Percentiles rank a stretch among this genome's conserved stretches.
These are phyloP conservation scores for Perccottus glenii DNA, from an alignment of 2,113 vertebrate genomes.

Conservation along the genomic window DNA sequence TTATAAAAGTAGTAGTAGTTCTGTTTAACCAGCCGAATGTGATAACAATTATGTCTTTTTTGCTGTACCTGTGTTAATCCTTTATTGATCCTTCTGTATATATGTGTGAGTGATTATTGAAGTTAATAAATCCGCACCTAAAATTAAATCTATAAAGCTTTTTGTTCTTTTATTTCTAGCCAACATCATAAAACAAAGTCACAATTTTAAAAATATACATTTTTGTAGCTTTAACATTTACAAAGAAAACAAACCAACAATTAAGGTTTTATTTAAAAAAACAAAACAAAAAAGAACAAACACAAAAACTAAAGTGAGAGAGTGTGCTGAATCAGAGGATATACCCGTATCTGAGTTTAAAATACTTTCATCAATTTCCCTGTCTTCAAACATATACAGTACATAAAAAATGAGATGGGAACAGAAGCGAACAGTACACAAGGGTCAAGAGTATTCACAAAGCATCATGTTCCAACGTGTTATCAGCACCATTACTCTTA, in stretches of 20 bases:
- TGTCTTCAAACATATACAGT: constrained; percentile 78
- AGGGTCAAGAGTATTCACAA: constrained; percentile 77
- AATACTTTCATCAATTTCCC: constrained; percentile 79
- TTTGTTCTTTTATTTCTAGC: constrained; percentile 82
- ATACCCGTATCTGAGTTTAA: constrained; percentile 84
- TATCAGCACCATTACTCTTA: constrained; percentile 80
- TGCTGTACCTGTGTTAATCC: background rate
- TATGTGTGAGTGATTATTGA: background rate
- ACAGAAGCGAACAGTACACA: constrained; percentile 71
- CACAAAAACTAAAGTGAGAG: constrained; percentile 78
- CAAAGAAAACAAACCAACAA: constrained; percentile 78
- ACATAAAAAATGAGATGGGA: constrained; percentile 70
- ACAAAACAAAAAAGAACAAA: constrained; percentile 50
- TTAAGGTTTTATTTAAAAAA: constrained; percentile 63
- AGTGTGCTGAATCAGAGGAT: constrained; percentile 82
- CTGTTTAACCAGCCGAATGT: constrained; percentile 18
- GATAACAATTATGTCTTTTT: background rate
- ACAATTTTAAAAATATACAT: constrained; percentile 86
- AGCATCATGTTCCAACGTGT: constrained; percentile 81
- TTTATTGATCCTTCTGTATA: background rate
- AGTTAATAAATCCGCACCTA: constrained; percentile 58
- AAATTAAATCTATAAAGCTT: constrained; percentile 81
- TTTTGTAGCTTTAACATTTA: constrained; percentile 85
- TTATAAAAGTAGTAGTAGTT: background rate
- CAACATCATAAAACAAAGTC: constrained; percentile 83